A percentile compares a stretch with the other conserved stretches of the same genome.
phyloP scores from a whole-genome alignment of 2,113 vertebrate species.

The Megaceryle torquata region DNA sequence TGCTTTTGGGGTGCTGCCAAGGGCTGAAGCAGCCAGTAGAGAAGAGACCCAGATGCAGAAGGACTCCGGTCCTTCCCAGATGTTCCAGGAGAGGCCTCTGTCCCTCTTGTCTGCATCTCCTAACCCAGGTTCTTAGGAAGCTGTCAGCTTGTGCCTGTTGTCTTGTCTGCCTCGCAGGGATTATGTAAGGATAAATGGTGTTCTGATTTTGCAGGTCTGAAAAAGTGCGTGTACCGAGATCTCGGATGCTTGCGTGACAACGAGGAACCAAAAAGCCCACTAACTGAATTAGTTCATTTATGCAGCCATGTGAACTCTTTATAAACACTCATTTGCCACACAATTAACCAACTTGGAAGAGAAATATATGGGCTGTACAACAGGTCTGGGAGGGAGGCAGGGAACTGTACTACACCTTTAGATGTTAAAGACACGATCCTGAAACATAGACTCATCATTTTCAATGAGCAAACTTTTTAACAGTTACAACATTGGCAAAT shows the following conservation, averaged over 20 bases:
- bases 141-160: neutral
- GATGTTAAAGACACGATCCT: neutral
- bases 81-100: neutral
- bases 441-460: neutral
- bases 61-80: neutral
- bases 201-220: neutral
- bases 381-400: neutral
- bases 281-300: neutral
- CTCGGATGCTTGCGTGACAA: neutral
- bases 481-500: neutral
- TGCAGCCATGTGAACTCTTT: neutral
- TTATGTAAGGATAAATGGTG: neutral
- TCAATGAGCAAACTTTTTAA: neutral
- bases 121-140: neutral
- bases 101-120: neutral
- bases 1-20: neutral
- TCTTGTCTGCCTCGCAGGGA: neutral
- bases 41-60: neutral
- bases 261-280: neutral
- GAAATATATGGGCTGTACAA: neutral
- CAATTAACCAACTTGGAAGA: neutral
- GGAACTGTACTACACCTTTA: neutral
- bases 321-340: neutral
- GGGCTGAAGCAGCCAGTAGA: neutral
- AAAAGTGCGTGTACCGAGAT: fast-evolving